Base-by-base conservation (phyloP, 1,140 invertebrate species). In the Antheraea pernyi region DNA sequence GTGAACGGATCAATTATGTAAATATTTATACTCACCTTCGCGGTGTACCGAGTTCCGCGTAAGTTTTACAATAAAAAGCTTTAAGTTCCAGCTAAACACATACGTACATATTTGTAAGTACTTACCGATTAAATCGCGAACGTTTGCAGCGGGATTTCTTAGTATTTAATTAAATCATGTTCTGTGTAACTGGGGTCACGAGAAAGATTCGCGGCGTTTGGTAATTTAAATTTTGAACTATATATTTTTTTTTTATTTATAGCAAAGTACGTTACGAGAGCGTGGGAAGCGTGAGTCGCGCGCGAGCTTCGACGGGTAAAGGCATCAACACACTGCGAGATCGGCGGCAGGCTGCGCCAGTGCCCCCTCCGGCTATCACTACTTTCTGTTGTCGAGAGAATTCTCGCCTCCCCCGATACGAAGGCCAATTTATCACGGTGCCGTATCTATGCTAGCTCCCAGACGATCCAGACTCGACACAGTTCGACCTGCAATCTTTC, bases 281-380 rank as follows among this genome's bases (percentile, higher is more conserved):
- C 64, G 42, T 58, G 22, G 58, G 11, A 42, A 73, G 68, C 60
- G 68, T 70, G 61, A 19, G 61, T 67, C 69, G 71, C 74, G 69
- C 83, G 76, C 87, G 80, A 75, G 81, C 79, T 84, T 71, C 80
- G 70, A 63, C 82, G 75, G 73, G 79, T 79, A 84, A 83, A 81
- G 83, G 76, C 85, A 75, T 78, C 77, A 78, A 83, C 76, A 79
- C 82, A 90, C 88, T 90, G 83, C 74, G 76, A 79, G 78, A 77
- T 60, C 61, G 66, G 63, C 70, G 72, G 72, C 69, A 70, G 79
- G 67, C 74, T 78, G 72, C 77, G 74, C 72, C 71, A 66, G 65
- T 79, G 80, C 77, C 88, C 85, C 83, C 86, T 75, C 82, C 84
- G 78, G 81, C 81, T 83, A 84, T 84, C 82, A 84, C 82, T 81